Percentiles rank a stretch among this genome's conserved stretches.
Evolutionary conservation across 2,113 vertebrate species (phyloP).

Genomic region (Castor canadensis): DNA sequence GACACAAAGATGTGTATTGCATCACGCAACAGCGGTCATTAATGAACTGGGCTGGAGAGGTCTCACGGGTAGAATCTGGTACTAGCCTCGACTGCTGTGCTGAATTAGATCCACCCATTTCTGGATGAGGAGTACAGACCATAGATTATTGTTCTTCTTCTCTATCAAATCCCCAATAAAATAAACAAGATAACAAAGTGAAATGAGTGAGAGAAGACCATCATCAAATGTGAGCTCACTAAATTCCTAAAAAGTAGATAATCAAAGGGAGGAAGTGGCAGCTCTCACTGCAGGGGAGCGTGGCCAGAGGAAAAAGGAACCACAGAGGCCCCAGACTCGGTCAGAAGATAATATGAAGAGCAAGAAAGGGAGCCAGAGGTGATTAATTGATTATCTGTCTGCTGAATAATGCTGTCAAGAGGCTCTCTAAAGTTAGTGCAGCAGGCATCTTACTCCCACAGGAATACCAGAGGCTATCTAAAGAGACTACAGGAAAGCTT

Average conservation of each 20-base stretch:
- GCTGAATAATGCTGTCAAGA: neutral
- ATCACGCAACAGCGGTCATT: no score
- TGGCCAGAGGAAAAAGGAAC: no score
- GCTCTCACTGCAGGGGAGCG: neutral
- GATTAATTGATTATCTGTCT: neutral
- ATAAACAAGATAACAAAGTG: neutral
- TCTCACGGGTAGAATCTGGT: neutral
- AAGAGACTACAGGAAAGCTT: neutral
- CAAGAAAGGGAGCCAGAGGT: no score
- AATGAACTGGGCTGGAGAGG: neutral
- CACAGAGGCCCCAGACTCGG: no score
- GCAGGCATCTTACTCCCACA: neutral
- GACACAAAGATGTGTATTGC: fast-evolving
- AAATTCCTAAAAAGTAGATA: neutral
- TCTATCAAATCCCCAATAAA: neutral
- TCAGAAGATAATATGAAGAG: neutral
- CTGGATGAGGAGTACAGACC: neutral
- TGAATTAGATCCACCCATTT: neutral
- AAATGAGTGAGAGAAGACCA: neutral
- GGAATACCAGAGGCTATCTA: neutral
- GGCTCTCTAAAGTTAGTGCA: neutral
- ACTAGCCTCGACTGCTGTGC: neutral
- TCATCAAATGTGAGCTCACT: neutral
- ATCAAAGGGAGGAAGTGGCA: neutral
- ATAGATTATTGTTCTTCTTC: neutral